Base-by-base conservation (phyloP, 92 coral and sea anemone species). In the Hydrozoanthus gracilis region DNA sequence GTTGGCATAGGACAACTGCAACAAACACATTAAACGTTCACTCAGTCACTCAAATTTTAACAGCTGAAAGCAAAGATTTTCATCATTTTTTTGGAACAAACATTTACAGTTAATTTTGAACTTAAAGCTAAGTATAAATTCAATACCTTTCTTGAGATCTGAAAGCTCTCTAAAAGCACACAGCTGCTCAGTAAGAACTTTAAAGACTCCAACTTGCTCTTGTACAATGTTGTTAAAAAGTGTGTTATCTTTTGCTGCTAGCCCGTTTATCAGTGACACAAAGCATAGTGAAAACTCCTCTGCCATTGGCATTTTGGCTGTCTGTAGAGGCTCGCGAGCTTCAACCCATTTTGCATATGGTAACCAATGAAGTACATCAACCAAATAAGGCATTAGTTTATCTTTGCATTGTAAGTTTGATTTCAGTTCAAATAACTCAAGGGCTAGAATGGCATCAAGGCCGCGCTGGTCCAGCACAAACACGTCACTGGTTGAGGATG, bases 251-350 rank as follows among this genome's bases (percentile, higher is more conserved):
- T 92, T 93, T 3, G 78, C 89, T 47, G 95, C 97, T 58, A 97
- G 75, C 47, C 92, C 94, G 83, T 94, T 92, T 88, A 97, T 92
- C 9, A 95, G 88, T 6, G 93, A 92, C 18, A 95, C 94, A 95
- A 93, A 97, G 87, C 95, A 93, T 85, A 97, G 87, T 7, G 98
- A 86, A 84, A 97, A 95, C 76, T 95, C 99, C 75, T 95, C 99
- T 3, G 99, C 93, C 83, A 97, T 87, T 20, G 98, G 92, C 14
- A 91, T 89, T 79, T 84, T 89, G 17, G 88, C 64, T 7, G 70
- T 47, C 16, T 80, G 89, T 10, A 51, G 62, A 3, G 87, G 88
- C 83, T 92, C 96, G 48, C 86, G 92, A 3, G 94, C 86, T 17
- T 97, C 98, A 52, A 93, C 82, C 96, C 95, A 95, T 82, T 91